Evolutionary conservation across 2,113 vertebrate species (phyloP).

Genomic region (Neomonachus schauinslandi): DNA sequence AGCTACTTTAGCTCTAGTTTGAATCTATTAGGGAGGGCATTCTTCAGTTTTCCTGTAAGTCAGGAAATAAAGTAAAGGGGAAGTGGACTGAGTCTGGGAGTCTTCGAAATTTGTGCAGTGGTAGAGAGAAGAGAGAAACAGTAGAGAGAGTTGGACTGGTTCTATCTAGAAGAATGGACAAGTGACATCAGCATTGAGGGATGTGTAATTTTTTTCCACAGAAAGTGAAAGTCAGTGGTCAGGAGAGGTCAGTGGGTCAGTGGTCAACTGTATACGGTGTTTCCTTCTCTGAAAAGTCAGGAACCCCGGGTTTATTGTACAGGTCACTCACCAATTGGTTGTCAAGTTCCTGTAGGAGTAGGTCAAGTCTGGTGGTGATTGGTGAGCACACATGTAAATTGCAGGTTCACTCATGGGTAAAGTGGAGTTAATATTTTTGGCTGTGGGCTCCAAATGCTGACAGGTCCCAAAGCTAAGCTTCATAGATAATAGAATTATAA

Average conservation of each 20-base stretch:
- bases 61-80: neutral
- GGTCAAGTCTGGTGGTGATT: neutral
- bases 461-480: neutral
- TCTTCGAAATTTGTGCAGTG: neutral
- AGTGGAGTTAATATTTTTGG: neutral
- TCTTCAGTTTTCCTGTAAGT: neutral
- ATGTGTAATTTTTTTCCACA: neutral
- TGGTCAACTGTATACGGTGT: neutral
- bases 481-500: neutral
- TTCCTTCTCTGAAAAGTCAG: neutral
- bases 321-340: neutral
- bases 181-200: neutral
- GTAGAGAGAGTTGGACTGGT: neutral
- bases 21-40: neutral
- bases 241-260: neutral
- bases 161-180: neutral
- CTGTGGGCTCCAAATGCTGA: neutral
- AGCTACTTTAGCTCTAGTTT: neutral
- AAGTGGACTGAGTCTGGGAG: neutral
- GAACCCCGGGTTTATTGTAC: neutral
- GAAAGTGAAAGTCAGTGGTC: neutral
- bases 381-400: neutral
- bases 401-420: neutral
- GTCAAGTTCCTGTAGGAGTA: neutral
- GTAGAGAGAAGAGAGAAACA: neutral